phyloP scores from a whole-genome alignment of 2,113 vertebrate genomes.

The Protomyctophum bolini region DNA sequence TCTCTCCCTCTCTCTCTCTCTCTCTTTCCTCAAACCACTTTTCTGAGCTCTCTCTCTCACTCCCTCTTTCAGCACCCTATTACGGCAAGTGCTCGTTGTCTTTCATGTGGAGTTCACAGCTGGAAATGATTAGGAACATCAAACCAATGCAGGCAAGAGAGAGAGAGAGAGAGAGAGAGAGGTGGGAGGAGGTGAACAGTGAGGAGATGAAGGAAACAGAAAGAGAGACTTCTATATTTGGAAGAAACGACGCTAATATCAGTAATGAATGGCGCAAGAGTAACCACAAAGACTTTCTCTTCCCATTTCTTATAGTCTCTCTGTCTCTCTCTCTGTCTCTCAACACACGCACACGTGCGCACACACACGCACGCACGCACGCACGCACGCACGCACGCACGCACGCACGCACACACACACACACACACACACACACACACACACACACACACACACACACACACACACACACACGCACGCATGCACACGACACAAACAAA shows the following conservation, averaged over 20 bases:
- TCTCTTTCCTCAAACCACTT: background rate
- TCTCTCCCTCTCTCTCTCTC: constrained; percentile 33
- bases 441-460: background rate
- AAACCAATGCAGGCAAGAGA: constrained; percentile 54
- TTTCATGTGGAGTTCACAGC: constrained; percentile 74
- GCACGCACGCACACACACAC: background rate
- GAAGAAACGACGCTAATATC: constrained; percentile 61
- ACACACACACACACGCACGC: background rate
- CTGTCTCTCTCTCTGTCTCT: constrained; percentile 7
- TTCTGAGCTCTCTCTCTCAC: constrained; percentile 29
- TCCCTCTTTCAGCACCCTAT: constrained; percentile 71
- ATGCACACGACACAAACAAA: constrained; percentile 2
- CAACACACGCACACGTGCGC: background rate
- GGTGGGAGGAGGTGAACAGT: constrained; percentile 28
- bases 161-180: constrained; percentile 41
- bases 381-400: constrained; percentile 4
- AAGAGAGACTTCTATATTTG: constrained; percentile 72
- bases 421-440: background rate
- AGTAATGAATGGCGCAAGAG: constrained; percentile 55
- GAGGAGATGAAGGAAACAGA: background rate
- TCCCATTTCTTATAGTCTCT: background rate
- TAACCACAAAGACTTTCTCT: constrained; percentile 16
- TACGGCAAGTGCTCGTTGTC: constrained; percentile 72
- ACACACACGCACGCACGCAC: background rate
- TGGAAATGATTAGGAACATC: constrained; percentile 76